Evolutionary conservation across 2,888 invertebrate genomes (phyloP), one percentile per base, ranked within the genome.

Genomic region (Bombyx huttoni): DNA sequence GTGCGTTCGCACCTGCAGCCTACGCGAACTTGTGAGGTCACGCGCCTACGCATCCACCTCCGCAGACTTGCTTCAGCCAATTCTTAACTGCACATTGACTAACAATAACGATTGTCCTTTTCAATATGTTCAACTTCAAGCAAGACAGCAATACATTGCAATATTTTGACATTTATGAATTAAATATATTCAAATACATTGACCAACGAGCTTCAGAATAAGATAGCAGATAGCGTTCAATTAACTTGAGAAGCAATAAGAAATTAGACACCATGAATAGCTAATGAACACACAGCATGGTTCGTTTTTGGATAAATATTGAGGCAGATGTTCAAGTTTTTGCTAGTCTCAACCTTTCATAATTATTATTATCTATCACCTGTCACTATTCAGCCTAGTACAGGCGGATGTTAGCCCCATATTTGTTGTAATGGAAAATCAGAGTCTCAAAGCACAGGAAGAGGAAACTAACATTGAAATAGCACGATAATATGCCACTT

Each of bases 1-100:
- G n/a, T n/a, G n/a, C n/a, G n/a, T n/a, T n/a, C n/a, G n/a, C n/a
- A n/a, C 85, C 84, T 84, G 81, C 80, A 63, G 59, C 85, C 85
- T 83, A 84, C 84, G 81, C 84, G 58, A 58, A 54, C 58, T 57
- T 49, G 67, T 70, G 79, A 81, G 84, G 80, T 77, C 83, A 74
- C 58, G 63, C 76, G 66, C 84, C 81, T 73, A 81, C 83, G 69
- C 74, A 57, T 54, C 62, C 64, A 59, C 73, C 72, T 61, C 61
- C 70, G 60, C 64, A 62, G 58, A 58, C 62, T 53, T 64, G 52
- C 57, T 62, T 63, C 55, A 49, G 47, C 50, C 40, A 40, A 46
- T 49, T 40, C 56, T 55, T 52, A 56, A 60, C 52, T 56, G 52
- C 46, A 49, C 49, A 40, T 33, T 8, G 47, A 24, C 40, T 40